These are phyloP conservation scores for Megalurothrips usitatus DNA, from an alignment of 2,888 invertebrate genomes.

Conservation along the genomic window DNA sequence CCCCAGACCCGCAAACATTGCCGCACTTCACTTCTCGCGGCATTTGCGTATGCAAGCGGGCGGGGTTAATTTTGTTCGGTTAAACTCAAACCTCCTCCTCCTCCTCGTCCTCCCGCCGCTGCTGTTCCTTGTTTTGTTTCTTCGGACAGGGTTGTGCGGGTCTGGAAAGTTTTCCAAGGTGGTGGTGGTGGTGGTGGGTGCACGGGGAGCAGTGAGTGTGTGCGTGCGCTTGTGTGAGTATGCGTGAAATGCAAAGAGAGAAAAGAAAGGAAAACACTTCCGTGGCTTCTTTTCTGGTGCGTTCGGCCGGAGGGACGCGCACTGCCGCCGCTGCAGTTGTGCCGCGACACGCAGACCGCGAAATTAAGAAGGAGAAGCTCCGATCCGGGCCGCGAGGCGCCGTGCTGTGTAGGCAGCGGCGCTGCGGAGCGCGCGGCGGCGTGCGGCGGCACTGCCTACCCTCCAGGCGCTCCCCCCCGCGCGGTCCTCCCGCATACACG, in stretches of 20 bases:
- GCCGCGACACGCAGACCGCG: too few species aligned
- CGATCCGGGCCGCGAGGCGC: too few species aligned
- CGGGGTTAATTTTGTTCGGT: conserved; percentile 20
- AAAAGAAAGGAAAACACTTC: too few species aligned
- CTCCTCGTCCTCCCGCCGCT: background rate
- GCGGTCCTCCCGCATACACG: too few species aligned
- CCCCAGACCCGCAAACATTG: background rate
- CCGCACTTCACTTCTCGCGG: background rate
- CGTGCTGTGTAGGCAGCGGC: background rate
- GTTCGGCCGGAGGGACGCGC: too few species aligned
- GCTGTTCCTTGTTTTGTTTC: background rate
- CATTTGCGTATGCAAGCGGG: conserved; percentile 22
- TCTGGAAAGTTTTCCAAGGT: conserved; percentile 11
- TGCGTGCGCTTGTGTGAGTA: too few species aligned
- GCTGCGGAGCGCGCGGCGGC: background rate
- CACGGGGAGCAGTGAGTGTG: background rate
- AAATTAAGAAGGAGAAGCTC: too few species aligned
- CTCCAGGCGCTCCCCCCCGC: background rate
- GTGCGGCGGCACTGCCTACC: background rate
- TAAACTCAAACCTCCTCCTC: conserved; percentile 3
- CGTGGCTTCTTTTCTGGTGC: too few species aligned
- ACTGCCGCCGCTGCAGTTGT: too few species aligned
- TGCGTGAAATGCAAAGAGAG: too few species aligned
- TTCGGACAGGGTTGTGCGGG: background rate
- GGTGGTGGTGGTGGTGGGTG: background rate